Conservation (phyloP, 2,888 invertebrate species). For the Rhingia campestris region DNA sequence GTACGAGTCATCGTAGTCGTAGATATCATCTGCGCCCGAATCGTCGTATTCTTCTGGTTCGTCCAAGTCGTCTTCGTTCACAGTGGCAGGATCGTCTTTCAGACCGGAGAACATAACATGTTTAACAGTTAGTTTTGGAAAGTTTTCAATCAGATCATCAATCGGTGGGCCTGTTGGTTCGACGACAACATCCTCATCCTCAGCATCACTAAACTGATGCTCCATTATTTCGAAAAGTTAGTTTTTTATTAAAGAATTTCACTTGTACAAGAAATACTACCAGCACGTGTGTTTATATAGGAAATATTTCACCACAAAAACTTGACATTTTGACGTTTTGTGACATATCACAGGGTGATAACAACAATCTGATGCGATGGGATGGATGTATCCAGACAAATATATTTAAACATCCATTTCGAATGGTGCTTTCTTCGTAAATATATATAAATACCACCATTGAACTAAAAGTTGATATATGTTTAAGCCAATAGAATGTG, state of each 20-base stretch:
- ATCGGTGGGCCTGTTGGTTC: neutral
- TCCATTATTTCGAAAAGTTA: conserved; percentile 70
- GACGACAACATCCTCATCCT: conserved; percentile 77
- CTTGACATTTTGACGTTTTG: conserved; percentile 18
- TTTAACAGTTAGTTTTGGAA: conserved; percentile 78
- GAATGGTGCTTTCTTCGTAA: no score
- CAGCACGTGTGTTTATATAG: conserved; percentile 49
- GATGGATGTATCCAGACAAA: neutral
- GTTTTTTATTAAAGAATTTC: neutral
- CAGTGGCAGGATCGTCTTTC: conserved; percentile 52
- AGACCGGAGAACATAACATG: conserved; percentile 78
- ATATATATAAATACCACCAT: no score
- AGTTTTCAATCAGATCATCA: conserved; percentile 75
- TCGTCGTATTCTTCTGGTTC: conserved; percentile 76
- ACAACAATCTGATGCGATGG: neutral
- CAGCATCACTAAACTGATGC: conserved; percentile 82
- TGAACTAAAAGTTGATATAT: no score
- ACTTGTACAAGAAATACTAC: neutral
- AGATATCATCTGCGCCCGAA: conserved; percentile 75
- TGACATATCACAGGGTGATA: neutral
- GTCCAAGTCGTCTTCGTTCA: conserved; percentile 40
- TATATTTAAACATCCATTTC: no score
- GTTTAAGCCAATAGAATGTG: no score
- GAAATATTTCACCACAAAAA: conserved; percentile 2
- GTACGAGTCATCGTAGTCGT: conserved; percentile 80